Percentiles rank a stretch among this genome's conserved stretches.
Conservation (phyloP, 2,888 invertebrate genomes). For the Alcis repandata region DNA sequence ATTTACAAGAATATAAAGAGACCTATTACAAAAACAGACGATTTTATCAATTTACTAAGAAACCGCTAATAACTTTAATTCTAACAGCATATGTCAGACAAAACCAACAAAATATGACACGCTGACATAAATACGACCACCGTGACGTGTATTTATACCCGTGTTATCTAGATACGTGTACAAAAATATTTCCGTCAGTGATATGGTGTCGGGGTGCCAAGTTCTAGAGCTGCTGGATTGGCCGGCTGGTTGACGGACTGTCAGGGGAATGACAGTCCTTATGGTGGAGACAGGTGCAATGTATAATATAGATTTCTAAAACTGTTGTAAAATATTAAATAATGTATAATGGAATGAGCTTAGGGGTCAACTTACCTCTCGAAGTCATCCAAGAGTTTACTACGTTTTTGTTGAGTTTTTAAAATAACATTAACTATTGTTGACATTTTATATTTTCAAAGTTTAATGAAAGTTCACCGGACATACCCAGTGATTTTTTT, state of each 20-base stretch:
- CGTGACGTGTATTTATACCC: conserved; percentile 25
- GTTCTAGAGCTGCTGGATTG: not conserved
- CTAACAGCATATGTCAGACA: conserved; percentile 21
- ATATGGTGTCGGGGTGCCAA: conserved; percentile 5
- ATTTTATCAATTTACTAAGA: conserved; percentile 18
- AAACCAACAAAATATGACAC: conserved; percentile 31
- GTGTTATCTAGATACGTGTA: conserved; percentile 18
- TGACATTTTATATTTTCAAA: too few species aligned
- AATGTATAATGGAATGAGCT: too few species aligned
- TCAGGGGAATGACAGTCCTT: conserved; percentile 1
- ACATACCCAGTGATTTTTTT: too few species aligned
- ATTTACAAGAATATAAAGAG: conserved; percentile 2
- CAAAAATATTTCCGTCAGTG: conserved; percentile 19
- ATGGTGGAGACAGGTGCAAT: not conserved
- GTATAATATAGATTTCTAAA: too few species aligned
- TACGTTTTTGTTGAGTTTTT: too few species aligned
- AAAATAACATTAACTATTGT: too few species aligned
- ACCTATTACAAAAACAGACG: conserved; percentile 6
- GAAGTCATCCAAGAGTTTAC: too few species aligned
- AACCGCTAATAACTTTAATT: conserved; percentile 17
- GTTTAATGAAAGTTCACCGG: too few species aligned
- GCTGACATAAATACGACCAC: conserved; percentile 32
- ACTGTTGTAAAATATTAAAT: too few species aligned
- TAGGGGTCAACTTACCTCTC: too few species aligned
- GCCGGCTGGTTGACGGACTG: not conserved